phyloP scores from a whole-genome alignment of 2,888 invertebrate species.

The Sinodicranocentrus sp. region DNA sequence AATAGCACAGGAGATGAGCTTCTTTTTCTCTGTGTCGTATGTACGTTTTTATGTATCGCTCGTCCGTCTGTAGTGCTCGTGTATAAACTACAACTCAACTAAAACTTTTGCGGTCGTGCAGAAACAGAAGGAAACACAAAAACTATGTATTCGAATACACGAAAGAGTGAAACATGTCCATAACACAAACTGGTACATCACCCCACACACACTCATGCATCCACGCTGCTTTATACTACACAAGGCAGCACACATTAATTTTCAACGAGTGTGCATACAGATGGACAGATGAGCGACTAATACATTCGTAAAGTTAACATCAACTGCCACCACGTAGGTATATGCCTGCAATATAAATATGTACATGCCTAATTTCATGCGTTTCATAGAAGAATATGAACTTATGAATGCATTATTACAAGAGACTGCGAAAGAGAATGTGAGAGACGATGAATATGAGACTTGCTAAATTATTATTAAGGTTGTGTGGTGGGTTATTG shows the following conservation, averaged over 20 bases:
- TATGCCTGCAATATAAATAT: neutral
- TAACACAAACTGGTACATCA: slow-evolving; percentile 54
- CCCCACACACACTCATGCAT: slow-evolving; percentile 43
- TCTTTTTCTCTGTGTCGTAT: neutral
- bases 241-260: slow-evolving; percentile 1
- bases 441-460: no score
- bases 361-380: slow-evolving; percentile 7
- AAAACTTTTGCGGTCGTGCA: slow-evolving; percentile 58
- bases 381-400: slow-evolving; percentile 15
- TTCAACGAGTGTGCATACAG: slow-evolving; percentile 30
- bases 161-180: slow-evolving; percentile 52
- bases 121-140: slow-evolving; percentile 58
- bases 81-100: neutral
- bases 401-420: slow-evolving; percentile 16
- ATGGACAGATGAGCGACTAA: slow-evolving; percentile 29
- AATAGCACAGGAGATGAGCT: slow-evolving; percentile 19
- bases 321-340: slow-evolving; percentile 18
- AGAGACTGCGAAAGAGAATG: slow-evolving; percentile 1
- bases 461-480: slow-evolving; percentile 15
- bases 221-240: neutral
- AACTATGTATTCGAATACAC: slow-evolving; percentile 29
- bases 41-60: neutral
- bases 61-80: neutral
- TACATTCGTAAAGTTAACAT: slow-evolving; percentile 1
- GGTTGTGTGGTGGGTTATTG: slow-evolving; percentile 1